Conservation (phyloP, 2,113 vertebrate genomes). For the Shinisaurus crocodilurus region DNA sequence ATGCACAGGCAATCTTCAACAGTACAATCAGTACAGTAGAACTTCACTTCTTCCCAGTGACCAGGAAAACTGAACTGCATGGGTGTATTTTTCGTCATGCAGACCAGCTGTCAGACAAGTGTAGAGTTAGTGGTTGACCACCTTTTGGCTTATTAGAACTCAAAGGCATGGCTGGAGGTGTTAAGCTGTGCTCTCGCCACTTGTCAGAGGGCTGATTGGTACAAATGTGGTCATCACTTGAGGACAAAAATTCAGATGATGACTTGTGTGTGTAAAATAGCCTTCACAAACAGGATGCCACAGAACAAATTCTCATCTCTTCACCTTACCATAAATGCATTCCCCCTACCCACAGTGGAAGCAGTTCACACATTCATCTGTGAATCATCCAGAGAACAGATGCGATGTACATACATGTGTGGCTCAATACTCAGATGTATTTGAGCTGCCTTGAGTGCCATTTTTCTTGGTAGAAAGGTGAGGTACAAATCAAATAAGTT, state of each 20-base stretch:
- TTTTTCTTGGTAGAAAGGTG: no score
- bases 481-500: no score
- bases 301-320: not conserved
- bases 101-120: not conserved
- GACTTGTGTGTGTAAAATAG: not conserved
- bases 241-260: not conserved
- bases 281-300: not conserved
- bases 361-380: no score
- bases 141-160: no score
- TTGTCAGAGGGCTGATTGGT: not conserved
- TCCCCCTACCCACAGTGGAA: not conserved
- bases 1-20: not conserved
- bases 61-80: no score
- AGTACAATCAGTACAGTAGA: not conserved
- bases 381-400: no score
- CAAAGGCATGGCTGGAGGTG: not conserved
- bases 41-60: not conserved
- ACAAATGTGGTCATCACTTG: not conserved
- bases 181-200: not conserved
- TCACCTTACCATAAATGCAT: not conserved
- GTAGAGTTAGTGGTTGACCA: not conserved
- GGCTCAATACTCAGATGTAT: not conserved
- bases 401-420: not conserved
- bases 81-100: not conserved
- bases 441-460: no score